These are phyloP conservation scores for Norana najaformis DNA, from an alignment of 2,888 invertebrate species.

Conservation along the genomic window DNA sequence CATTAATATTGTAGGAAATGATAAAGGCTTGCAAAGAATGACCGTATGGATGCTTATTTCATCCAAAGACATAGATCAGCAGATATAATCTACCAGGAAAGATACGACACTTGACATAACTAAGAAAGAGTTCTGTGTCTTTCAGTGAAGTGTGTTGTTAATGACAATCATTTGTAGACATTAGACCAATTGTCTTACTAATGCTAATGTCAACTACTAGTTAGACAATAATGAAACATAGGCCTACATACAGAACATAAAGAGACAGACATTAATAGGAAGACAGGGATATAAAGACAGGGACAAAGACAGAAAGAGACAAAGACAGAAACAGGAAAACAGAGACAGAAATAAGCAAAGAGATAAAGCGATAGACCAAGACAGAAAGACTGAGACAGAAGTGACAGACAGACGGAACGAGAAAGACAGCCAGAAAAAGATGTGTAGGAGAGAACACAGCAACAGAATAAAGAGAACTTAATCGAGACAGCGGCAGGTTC, in stretches of 20 bases:
- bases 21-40: neutral
- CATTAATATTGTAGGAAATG: neutral
- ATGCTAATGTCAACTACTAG: neutral
- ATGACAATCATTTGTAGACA: neutral
- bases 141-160: neutral
- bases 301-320: neutral
- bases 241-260: no score
- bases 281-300: neutral
- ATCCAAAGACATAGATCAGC: neutral
- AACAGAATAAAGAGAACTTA: neutral
- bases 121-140: neutral
- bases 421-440: neutral
- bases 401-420: neutral
- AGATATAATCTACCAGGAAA: neutral
- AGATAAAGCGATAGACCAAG: neutral
- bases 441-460: neutral
- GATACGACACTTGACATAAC: neutral
- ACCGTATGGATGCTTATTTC: neutral
- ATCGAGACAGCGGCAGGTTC: no score
- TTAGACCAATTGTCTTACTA: neutral
- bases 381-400: neutral
- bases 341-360: neutral
- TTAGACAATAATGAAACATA: no score
- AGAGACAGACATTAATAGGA: no score
- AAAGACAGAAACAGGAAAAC: neutral